phyloP scores from a whole-genome alignment of 1,140 invertebrate species.

The Drosophila triauraria region DNA sequence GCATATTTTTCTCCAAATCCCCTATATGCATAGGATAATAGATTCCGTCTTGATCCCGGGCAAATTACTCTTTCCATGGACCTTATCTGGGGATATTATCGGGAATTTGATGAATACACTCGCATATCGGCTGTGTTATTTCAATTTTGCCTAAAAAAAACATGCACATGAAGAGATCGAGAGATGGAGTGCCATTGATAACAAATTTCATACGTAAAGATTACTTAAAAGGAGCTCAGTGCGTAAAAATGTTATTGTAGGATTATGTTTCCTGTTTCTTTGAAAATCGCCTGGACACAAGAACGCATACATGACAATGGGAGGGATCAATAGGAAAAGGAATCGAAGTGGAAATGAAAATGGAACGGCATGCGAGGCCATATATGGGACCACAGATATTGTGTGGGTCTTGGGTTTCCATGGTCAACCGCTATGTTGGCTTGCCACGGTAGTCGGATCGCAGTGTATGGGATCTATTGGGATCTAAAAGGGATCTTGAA shows the following conservation, averaged over 20 bases:
- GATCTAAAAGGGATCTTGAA: constrained; percentile 13
- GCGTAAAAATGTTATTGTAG: constrained; percentile 70
- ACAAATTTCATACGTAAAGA: constrained; percentile 74
- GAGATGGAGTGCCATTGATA: constrained; percentile 70
- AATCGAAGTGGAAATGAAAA: constrained; percentile 32
- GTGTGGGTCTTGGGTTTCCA: constrained; percentile 62
- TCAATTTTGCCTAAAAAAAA: constrained; percentile 67
- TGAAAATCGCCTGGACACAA: constrained; percentile 44
- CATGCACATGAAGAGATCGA: constrained; percentile 29
- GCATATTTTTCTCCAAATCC: constrained; percentile 12
- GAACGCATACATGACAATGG: constrained; percentile 49
- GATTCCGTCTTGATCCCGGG: constrained; percentile 26
- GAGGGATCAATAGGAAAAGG: constrained; percentile 54
- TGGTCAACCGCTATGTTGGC: constrained; percentile 75
- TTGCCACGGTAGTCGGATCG: constrained; percentile 66
- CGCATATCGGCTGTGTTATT: constrained; percentile 48
- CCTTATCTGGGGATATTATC: constrained; percentile 51
- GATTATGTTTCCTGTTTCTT: constrained; percentile 69
- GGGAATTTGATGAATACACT: constrained; percentile 48
- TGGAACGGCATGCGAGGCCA: constrained; percentile 38
- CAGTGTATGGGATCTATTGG: constrained; percentile 21
- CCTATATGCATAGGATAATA: constrained; percentile 31
- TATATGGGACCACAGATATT: constrained; percentile 47
- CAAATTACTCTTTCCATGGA: constrained; percentile 37
- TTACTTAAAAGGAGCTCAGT: constrained; percentile 75